phyloP scores from a whole-genome alignment of 2,888 invertebrate genomes.

The Callimorpha dominula region DNA sequence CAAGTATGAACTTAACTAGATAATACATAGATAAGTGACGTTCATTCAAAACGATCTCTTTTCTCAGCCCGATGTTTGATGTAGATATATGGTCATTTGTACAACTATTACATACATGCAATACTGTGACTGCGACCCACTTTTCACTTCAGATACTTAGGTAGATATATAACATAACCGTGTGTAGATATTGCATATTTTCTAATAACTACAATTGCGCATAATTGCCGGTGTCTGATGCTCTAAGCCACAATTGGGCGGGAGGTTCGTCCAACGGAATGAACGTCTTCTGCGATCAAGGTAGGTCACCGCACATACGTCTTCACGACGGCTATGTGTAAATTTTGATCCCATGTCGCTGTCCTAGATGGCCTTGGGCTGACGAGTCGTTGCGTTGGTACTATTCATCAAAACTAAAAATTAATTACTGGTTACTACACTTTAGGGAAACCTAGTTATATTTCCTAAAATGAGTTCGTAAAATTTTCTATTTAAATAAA shows the following conservation, averaged over 20 bases:
- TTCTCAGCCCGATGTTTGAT: constrained; percentile 37
- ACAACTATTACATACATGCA: constrained; percentile 33
- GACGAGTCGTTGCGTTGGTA: too few species aligned
- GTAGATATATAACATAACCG: constrained; percentile 36
- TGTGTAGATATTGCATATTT: constrained; percentile 34
- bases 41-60: constrained; percentile 20
- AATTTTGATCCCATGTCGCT: too few species aligned
- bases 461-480: too few species aligned
- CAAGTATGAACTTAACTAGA: too few species aligned
- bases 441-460: too few species aligned
- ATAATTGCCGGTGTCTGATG: neutral
- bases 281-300: too few species aligned
- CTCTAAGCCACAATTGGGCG: neutral
- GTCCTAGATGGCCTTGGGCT: too few species aligned
- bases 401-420: too few species aligned
- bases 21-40: constrained; percentile 6
- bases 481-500: too few species aligned
- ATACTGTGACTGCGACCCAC: constrained; percentile 39
- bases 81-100: constrained; percentile 46
- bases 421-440: too few species aligned
- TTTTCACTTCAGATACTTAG: constrained; percentile 46
- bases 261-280: neutral
- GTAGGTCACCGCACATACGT: too few species aligned
- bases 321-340: too few species aligned
- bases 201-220: constrained; percentile 35